Conservation (phyloP, 2,888 invertebrate species). For the Drosophila quasianomalipes region DNA sequence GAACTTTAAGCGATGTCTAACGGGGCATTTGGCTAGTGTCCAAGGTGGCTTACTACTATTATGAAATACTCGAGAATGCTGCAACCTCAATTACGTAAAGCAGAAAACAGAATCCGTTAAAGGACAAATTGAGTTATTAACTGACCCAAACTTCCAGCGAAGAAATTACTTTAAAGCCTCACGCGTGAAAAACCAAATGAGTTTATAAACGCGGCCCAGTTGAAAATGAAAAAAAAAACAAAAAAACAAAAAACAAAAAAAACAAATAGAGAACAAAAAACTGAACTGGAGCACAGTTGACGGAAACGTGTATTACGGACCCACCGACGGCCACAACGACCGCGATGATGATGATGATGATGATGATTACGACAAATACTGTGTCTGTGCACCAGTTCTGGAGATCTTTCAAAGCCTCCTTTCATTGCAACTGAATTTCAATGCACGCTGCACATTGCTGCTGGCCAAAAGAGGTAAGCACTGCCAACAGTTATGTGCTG, state of each 20-base stretch:
- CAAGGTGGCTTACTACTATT: constrained; percentile 34
- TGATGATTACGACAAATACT: constrained; percentile 13
- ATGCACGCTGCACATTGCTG: constrained; percentile 36
- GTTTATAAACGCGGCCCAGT: constrained; percentile 53
- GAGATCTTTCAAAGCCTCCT: constrained; percentile 23
- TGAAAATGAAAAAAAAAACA: neutral
- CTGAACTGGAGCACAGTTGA: constrained; percentile 43
- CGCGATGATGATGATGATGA: constrained; percentile 13
- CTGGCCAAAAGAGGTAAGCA: constrained; percentile 62
- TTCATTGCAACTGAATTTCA: constrained; percentile 42
- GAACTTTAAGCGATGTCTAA: constrained; percentile 68
- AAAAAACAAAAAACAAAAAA: neutral
- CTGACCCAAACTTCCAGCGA: constrained; percentile 8
- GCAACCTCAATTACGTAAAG: constrained; percentile 46
- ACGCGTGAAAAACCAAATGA: constrained; percentile 50
- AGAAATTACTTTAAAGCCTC: constrained; percentile 29
- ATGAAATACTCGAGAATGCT: constrained; percentile 35
- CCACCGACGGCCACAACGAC: constrained; percentile 26
- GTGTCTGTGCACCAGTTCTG: constrained; percentile 52
- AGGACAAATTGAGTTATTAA: constrained; percentile 61
- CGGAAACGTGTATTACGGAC: constrained; percentile 59
- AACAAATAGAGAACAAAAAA: constrained; percentile 13
- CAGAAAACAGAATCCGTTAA: constrained; percentile 38
- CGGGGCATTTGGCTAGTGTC: constrained; percentile 45
- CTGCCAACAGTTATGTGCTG: constrained; percentile 18